A percentile compares a stretch with the other conserved stretches of the same genome.
Evolutionary conservation across 2,888 invertebrate species (phyloP).

Genomic region (Colostygia pectinataria): DNA sequence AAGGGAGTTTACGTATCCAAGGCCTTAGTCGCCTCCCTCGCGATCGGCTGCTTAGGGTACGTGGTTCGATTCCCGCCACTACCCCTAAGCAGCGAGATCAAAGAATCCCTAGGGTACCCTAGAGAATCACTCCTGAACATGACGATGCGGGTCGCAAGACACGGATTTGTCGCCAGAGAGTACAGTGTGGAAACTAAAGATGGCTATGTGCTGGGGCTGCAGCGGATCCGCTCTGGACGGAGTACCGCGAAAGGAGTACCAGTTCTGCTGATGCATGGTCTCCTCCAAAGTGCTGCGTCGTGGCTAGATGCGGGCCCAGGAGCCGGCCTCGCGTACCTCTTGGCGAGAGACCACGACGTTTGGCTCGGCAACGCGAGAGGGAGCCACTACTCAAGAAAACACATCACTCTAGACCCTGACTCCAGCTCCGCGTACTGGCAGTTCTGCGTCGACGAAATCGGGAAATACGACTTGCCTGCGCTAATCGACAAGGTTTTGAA

Average conservation of each 20-base stretch:
- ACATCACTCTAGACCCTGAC: conserved; percentile 60
- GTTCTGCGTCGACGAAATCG: conserved; percentile 90
- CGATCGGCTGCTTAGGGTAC: conserved; percentile 27
- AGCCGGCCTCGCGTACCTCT: conserved; percentile 47
- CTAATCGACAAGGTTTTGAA: conserved; percentile 58
- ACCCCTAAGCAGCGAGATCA: conserved; percentile 28
- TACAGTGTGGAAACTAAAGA: conserved; percentile 59
- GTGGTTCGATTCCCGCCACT: conserved; percentile 21
- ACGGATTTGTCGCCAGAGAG: conserved; percentile 57
- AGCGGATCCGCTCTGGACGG: conserved; percentile 35
- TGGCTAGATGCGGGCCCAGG: conserved; percentile 62
- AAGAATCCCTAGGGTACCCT: conserved; percentile 33
- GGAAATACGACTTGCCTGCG: conserved; percentile 88
- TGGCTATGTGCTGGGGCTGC: conserved; percentile 58
- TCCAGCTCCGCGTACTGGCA: conserved; percentile 78
- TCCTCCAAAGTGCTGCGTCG: conserved; percentile 59
- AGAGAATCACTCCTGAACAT: conserved; percentile 34
- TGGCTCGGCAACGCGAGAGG: conserved; percentile 42
- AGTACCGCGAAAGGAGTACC: conserved; percentile 41
- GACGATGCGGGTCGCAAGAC: conserved; percentile 26
- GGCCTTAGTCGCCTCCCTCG: conserved; percentile 24
- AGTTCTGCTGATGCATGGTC: conserved; percentile 64
- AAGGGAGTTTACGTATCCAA: conserved; percentile 28
- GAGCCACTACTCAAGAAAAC: conserved; percentile 71
- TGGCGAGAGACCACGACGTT: conserved; percentile 41